Base-by-base conservation (phyloP, 1,140 invertebrate species). In the Drosophila teissieri region DNA sequence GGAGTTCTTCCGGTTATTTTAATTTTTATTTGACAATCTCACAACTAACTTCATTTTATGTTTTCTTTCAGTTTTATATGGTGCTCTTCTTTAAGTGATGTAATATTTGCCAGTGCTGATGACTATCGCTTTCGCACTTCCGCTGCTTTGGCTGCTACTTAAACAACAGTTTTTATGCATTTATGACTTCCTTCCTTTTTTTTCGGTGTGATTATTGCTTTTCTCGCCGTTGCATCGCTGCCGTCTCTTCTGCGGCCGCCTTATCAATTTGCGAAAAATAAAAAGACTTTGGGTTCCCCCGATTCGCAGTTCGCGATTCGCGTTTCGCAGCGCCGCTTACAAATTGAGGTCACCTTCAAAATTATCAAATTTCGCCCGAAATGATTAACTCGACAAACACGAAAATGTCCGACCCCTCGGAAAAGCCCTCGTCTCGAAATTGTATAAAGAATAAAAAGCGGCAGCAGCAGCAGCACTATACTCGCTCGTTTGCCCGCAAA, bases 301-400 rank as follows among this genome's bases (percentile, higher is more conserved):
- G 36, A 75, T 65, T 68, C 72, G 63, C 77, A 39, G 70, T 65
- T 68, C 72, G 63, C 77, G 44, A 75, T 65, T 68, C 72, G 63
- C 77, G 44, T 64, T 51, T 69, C 31, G 64, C 69, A 75, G 60
- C 37, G 72, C 48, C 75, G 75, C 57, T 72, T 63, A 67, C 65
- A 61, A 78, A 89, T 84, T 73, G 80, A 62, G 84, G 84, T 88
- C 84, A 88, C 84, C 84, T 88, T 88, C 84, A 89, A 82, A 70
- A 88, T 88, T 88, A 88, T 88, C 84, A 88, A 88, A 89, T 89
- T 88, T 88, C 84, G 55, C 62, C 84, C 84, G 84, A 88, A 88
- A 88, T 88, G 84, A 88, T 88, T 88, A 88, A 88, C 84, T 83
- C 84, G 73, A 46, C 84, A 80, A 89, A 89, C 77, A 89, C 64